Evolutionary conservation across 92 coral and sea anemone genomes (phyloP).

Genomic region (Metridium senile): DNA sequence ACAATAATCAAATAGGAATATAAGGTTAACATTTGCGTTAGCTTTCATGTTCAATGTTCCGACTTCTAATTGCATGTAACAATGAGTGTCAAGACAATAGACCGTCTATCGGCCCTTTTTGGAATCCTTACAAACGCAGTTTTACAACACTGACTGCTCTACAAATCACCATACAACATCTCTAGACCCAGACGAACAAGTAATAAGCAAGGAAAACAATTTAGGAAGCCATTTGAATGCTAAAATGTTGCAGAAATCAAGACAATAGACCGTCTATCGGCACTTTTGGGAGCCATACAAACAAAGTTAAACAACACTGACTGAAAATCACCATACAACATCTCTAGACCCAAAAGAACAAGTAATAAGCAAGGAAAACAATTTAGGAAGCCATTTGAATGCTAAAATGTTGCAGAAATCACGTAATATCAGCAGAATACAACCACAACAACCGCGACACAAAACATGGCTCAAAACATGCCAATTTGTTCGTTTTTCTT

Average conservation of each 20-base stretch:
- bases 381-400: background rate
- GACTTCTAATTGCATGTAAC: background rate
- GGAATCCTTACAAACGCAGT: too few relatives aligned
- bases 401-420: too few relatives aligned
- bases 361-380: too few relatives aligned
- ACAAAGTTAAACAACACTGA: too few relatives aligned
- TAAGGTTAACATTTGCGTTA: too few relatives aligned
- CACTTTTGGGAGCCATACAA: too few relatives aligned
- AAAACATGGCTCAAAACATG: background rate
- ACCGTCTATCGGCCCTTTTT: background rate
- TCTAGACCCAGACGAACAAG: background rate
- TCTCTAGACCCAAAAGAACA: too few relatives aligned
- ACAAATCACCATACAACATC: background rate
- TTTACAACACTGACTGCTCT: background rate
- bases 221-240: too few relatives aligned
- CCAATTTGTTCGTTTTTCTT: background rate
- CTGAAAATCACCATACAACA: background rate
- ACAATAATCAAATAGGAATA: background rate
- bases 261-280: too few relatives aligned
- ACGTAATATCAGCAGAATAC: background rate
- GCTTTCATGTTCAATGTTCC: background rate
- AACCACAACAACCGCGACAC: background rate
- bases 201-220: background rate
- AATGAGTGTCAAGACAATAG: background rate
- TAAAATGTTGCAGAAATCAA: too few relatives aligned